Evolutionary conservation across 2,888 invertebrate species (phyloP).

Genomic region (Diaprepes abbreviatus): DNA sequence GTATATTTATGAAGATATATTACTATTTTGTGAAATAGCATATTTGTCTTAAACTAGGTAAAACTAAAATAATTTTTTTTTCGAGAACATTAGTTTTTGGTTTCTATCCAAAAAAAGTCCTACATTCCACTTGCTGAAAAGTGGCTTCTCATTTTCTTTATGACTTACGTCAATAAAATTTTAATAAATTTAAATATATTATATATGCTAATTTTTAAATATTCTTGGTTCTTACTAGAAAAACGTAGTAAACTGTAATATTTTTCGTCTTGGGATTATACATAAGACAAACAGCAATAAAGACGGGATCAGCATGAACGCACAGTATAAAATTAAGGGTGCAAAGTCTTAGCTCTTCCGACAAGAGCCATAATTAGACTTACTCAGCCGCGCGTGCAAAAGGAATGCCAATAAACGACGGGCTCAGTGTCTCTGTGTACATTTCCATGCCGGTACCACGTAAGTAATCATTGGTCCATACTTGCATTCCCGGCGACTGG

Average conservation of each 20-base stretch:
- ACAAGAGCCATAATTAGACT: conserved; percentile 71
- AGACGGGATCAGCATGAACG: conserved; percentile 57
- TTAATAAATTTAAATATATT: too few species aligned
- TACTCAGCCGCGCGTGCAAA: conserved; percentile 99
- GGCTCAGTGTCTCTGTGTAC: conserved; percentile 99
- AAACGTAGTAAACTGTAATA: conserved; percentile 32
- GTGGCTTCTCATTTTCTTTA: too few species aligned
- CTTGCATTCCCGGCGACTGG: conserved; percentile 96
- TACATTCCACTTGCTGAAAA: too few species aligned
- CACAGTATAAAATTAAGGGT: conserved; percentile 39
- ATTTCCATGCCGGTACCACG: conserved; percentile 99
- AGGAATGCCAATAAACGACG: conserved; percentile 97
- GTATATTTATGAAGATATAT: too few species aligned
- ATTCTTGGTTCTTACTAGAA: too few species aligned
- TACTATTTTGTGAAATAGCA: too few species aligned
- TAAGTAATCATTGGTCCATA: conserved; percentile 99
- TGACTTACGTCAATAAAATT: too few species aligned
- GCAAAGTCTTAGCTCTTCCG: conserved; percentile 34
- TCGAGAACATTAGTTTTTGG: too few species aligned
- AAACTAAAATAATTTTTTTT: too few species aligned
- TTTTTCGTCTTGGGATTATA: background rate
- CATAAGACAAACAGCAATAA: conserved; percentile 22
- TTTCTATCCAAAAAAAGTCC: too few species aligned
- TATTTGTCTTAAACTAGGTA: too few species aligned
- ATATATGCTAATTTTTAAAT: too few species aligned